Conservation (phyloP, 2,888 invertebrate species). For the Drosophila neotestacea region DNA sequence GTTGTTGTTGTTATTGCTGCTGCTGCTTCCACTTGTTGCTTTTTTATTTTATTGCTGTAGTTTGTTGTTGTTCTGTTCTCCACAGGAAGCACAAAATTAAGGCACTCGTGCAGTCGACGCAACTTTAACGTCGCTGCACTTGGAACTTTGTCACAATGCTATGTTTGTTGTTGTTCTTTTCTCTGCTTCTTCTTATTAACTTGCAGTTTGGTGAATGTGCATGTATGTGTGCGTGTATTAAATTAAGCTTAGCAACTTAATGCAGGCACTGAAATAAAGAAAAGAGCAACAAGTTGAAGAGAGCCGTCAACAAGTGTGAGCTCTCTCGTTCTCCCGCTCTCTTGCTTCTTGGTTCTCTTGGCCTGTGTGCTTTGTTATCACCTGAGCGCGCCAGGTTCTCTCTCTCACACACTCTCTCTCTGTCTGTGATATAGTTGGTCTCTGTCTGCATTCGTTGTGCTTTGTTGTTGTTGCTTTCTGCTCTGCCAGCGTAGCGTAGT, state of each 20-base stretch:
- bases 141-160: conserved; percentile 51
- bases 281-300: conserved; percentile 47
- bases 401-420: not conserved
- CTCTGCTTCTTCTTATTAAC: conserved; percentile 30
- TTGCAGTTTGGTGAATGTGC: conserved; percentile 18
- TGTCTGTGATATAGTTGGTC: conserved; percentile 55
- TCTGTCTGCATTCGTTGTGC: conserved; percentile 49
- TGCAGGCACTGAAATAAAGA: conserved; percentile 31
- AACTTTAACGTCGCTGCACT: conserved; percentile 61
- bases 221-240: conserved; percentile 37
- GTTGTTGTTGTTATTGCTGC: conserved; percentile 21
- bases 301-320: conserved; percentile 50
- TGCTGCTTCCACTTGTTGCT: conserved; percentile 51
- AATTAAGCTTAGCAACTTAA: conserved; percentile 48
- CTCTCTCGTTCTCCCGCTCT: conserved; percentile 8
- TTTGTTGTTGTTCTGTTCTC: conserved; percentile 46
- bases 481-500: conserved; percentile 71
- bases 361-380: conserved; percentile 62
- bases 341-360: conserved; percentile 11
- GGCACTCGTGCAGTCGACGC: conserved; percentile 65
- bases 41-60: conserved; percentile 37
- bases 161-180: conserved; percentile 32
- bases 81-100: conserved; percentile 77
- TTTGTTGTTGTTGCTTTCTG: conserved; percentile 43
- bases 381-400: conserved; percentile 49